phyloP scores from a whole-genome alignment of 2,113 vertebrate genomes.

The Ibidorhyncha struthersii region DNA sequence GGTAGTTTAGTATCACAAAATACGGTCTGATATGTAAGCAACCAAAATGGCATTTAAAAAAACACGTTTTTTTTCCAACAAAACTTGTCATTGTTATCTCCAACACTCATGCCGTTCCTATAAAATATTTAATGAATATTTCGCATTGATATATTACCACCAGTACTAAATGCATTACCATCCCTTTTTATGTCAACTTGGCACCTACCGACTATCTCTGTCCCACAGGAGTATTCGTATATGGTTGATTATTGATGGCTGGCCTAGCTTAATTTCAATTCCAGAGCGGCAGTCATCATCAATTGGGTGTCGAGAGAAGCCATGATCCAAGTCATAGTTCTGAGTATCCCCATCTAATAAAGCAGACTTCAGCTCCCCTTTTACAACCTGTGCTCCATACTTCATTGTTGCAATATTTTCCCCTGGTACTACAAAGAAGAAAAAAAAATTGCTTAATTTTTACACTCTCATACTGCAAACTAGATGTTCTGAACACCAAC shows the following conservation, averaged over 20 bases:
- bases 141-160: neutral
- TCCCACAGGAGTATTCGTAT: constrained; percentile 96
- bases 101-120: neutral
- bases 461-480: neutral
- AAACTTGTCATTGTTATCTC: neutral
- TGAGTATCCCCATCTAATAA: constrained; percentile 96
- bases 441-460: neutral
- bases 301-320: constrained; percentile 97
- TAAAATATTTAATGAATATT: neutral
- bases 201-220: constrained; percentile 89
- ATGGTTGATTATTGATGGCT: constrained; percentile 95
- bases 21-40: neutral
- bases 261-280: constrained; percentile 94
- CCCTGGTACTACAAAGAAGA: constrained; percentile 84
- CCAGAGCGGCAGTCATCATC: constrained; percentile 93
- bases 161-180: neutral
- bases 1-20: neutral
- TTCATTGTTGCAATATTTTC: constrained; percentile 99
- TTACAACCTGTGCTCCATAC: constrained; percentile 94
- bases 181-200: neutral
- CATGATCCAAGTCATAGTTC: constrained; percentile 98
- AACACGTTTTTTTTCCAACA: neutral
- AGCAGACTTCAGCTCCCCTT: constrained; percentile 95
- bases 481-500: neutral
- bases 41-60: neutral